Evolutionary conservation across 1,140 invertebrate species (phyloP), one percentile per base, ranked within the genome.

Genomic region (Drosophila bocqueti): DNA sequence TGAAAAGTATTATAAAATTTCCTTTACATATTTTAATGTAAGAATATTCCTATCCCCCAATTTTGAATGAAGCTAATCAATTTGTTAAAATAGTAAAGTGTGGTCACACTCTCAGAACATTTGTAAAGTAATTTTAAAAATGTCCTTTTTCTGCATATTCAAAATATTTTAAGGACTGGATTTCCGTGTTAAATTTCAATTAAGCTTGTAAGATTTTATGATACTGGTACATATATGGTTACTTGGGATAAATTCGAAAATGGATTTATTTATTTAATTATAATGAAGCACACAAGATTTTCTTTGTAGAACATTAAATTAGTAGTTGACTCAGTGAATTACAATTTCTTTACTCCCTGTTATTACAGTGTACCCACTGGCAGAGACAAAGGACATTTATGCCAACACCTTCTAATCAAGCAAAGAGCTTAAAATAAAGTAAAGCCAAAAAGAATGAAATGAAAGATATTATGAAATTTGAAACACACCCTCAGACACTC

Each of bases 381-480:
- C 61, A 65, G 15, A 69, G 36, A 72, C 73, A 75, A 73, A 76
- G 69, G 57, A 90, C 81, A 89, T 90, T 89, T 89, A 81, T 84
- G 85, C 81, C 84, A 89, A 89, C 84, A 89, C 84, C 84, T 89
- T 89, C 85, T 89, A 89, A 89, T 89, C 84, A 89, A 89, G 84
- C 81, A 89, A 90, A 90, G 74, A 89, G 84, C 84, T 89, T 85
- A 89, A 89, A 89, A 89, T 90, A 84, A 89, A 90, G 85, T 89
- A 89, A 89, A 81, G 81, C 78, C 67, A 60, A 76, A 89, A 89
- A 87, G 83, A 89, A 90, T 89, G 81, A 84, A 85, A 90, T 84
- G 85, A 89, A 90, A 90, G 85, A 89, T 89, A 90, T 89, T 89
- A 89, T 89, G 84, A 87, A 89, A 87, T 87, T 87, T 89, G 80